Evolutionary conservation across 2,797 vertebrate species (phyloP).

Genomic region (Rhinoraja longicauda): DNA sequence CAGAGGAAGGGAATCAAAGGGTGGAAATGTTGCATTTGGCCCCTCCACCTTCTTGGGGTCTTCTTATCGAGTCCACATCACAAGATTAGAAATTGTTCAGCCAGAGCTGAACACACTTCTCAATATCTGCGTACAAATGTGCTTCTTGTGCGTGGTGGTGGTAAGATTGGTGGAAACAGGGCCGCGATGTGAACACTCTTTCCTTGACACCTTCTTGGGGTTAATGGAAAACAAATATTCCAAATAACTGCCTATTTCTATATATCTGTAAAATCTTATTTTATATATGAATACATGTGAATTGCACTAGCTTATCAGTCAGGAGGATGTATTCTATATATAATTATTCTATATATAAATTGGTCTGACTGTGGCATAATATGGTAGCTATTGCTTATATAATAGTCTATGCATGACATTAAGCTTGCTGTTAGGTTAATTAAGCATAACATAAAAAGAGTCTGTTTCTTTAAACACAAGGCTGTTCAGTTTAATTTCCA

Average conservation of each 20-base stretch:
- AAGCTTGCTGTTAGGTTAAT: neutral
- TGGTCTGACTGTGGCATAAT: neutral
- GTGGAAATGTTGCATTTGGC: neutral
- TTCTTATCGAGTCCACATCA: no score
- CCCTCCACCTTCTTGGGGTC: no score
- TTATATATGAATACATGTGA: neutral
- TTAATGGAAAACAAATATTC: no score
- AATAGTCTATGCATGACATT: neutral
- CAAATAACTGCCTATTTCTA: no score
- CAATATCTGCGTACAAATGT: no score
- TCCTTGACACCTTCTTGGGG: no score
- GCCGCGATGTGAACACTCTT: no score
- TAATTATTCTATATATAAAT: neutral
- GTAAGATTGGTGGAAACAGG: no score
- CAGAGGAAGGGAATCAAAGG: neutral
- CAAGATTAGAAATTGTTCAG: no score
- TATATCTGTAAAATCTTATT: neutral
- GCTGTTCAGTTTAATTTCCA: slow-evolving; percentile 25
- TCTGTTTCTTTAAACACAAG: slow-evolving; percentile 10
- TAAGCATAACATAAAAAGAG: neutral
- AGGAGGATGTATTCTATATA: neutral
- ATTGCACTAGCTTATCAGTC: neutral
- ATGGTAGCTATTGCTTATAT: neutral
- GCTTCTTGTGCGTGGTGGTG: no score
- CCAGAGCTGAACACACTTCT: no score